Evolutionary conservation across 1,140 invertebrate species (phyloP), one percentile per base, ranked within the genome.

Genomic region (Drosophila guanche): DNA sequence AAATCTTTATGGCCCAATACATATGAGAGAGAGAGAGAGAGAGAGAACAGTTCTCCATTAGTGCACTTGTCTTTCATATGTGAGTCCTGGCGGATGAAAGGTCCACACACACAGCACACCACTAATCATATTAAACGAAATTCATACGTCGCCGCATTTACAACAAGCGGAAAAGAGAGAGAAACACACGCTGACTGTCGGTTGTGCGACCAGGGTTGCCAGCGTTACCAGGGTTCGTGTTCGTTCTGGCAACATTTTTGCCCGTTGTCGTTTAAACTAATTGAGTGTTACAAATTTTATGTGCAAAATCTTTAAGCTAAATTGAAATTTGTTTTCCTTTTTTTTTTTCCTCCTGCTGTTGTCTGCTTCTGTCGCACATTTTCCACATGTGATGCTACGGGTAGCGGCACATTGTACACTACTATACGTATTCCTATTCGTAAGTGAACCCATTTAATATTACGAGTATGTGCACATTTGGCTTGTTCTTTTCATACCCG

Each of bases 261-360:
- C 33, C 33, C 80, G 80, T 63, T 80, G 81, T 86, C 83, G 81
- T 81, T 88, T 88, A 86, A 86, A 79, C 80, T 89, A 89, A 89
- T 89, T 89, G 84, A 85, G 84, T 89, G 84, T 89, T 89, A 89
- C 85, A 90, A 89, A 89, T 89, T 89, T 89, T 89, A 89, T 89
- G 79, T 89, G 79, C 71, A 89, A 86, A 83, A 88, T 88, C 83
- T 86, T 86, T 86, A 86, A 86, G 78, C 83, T 83, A 86, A 86
- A 86, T 86, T 86, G 83, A 88, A 85, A 85, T 85, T 85, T 85
- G 80, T 85, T 86, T 85, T 85, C 72, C 20, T 72, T 72, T 62
- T 71, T 58, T 43, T 20, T 29, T 42, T 5, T 25, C 20, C 55
- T 46, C 10, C 50, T 52, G 8, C 12, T 33, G n/a, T 52, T n/a